Percentiles rank a stretch among this genome's conserved stretches.
Evolutionary conservation across 2,888 invertebrate species (phyloP).

Genomic region (Oxycera nigricornis): DNA sequence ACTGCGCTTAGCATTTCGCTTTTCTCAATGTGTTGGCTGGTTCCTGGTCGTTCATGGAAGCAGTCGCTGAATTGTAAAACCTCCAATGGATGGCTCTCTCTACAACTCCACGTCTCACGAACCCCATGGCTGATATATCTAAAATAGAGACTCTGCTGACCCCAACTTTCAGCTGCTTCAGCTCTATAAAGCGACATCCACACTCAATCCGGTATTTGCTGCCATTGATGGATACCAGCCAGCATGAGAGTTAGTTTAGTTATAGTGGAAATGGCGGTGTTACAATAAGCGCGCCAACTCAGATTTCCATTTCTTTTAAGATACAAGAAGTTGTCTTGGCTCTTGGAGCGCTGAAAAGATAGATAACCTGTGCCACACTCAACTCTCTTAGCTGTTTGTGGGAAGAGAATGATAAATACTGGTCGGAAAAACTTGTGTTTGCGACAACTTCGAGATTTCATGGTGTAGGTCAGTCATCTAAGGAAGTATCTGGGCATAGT

Average conservation of each 20-base stretch:
- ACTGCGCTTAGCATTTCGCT: conserved; percentile 13
- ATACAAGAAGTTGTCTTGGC: neutral
- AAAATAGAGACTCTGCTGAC: neutral
- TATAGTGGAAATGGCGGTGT: neutral
- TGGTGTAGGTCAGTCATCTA: too few relatives aligned
- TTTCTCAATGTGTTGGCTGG: neutral
- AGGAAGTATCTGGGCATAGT: too few relatives aligned
- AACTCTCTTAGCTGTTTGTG: too few relatives aligned
- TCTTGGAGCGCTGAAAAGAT: neutral
- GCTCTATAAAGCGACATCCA: neutral
- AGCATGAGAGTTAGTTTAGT: neutral
- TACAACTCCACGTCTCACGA: neutral
- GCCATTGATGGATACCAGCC: neutral
- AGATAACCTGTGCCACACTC: neutral
- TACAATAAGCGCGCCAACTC: neutral
- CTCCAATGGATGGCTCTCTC: neutral
- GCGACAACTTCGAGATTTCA: too few relatives aligned
- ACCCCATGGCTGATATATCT: neutral
- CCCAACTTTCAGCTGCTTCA: neutral
- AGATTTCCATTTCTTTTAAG: neutral
- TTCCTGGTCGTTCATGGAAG: neutral
- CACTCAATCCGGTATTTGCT: neutral
- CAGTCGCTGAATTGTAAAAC: conserved; percentile 10
- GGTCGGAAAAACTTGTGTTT: too few relatives aligned
- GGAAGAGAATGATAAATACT: too few relatives aligned